A percentile compares a stretch with the other conserved stretches of the same genome.
Evolutionary conservation across 23 tunicate genomes (phyloP).

Genomic region (Ascidia mentula): DNA sequence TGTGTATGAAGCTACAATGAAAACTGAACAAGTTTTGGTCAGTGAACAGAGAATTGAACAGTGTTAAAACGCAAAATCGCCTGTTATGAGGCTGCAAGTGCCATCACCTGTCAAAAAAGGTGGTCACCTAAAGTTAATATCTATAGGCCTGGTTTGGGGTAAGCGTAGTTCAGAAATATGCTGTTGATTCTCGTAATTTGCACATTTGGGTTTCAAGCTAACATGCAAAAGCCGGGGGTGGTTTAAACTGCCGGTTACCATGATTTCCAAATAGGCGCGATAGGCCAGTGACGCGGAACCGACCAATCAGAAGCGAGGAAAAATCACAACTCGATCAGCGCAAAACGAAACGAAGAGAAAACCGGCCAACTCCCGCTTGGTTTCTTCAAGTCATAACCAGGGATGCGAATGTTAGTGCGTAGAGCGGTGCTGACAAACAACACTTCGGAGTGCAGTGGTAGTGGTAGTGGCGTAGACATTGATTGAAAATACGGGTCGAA

Average conservation of each 20-base stretch:
- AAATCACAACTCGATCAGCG: conserved; percentile 5
- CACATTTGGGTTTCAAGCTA: no score
- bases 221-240: no score
- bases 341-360: conserved; percentile 12
- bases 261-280: conserved; percentile 26
- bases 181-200: no score
- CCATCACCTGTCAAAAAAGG: no score
- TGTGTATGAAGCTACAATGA: no score
- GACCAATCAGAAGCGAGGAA: conserved; percentile 14
- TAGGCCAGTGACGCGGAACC: neutral
- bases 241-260: conserved; percentile 25
- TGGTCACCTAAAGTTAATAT: no score
- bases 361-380: conserved; percentile 3
- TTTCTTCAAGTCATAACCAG: neutral
- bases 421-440: neutral
- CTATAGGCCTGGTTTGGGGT: no score
- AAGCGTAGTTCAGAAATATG: no score
- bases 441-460: neutral
- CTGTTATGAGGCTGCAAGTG: no score
- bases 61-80: no score
- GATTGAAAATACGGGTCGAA: neutral
- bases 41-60: no score
- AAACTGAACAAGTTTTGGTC: no score
- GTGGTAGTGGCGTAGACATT: conserved; percentile 6
- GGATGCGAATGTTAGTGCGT: neutral